phyloP scores from a whole-genome alignment of 2,888 invertebrate species.

The Dryocosmus kuriphilus region DNA sequence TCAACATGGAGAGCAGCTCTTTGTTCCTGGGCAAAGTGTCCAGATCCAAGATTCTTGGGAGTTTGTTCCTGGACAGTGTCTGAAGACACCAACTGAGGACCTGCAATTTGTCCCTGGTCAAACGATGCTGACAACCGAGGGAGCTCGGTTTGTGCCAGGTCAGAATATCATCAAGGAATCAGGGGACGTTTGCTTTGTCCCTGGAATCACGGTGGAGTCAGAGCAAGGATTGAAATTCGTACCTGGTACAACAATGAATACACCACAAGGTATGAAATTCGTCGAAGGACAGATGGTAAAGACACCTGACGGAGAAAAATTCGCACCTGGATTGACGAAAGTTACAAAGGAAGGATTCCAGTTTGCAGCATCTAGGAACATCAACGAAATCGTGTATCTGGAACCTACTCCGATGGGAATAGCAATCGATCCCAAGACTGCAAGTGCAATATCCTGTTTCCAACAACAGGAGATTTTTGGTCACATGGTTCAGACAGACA shows the following conservation, averaged over 20 bases:
- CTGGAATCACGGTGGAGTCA: conserved; percentile 80
- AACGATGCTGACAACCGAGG: conserved; percentile 82
- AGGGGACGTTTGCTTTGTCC: conserved; percentile 81
- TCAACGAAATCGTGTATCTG: conserved; percentile 80
- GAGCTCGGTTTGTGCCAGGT: conserved; percentile 83
- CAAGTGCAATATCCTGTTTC: conserved; percentile 78
- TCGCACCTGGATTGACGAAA: conserved; percentile 82
- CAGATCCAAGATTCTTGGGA: conserved; percentile 80
- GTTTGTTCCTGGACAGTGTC: conserved; percentile 83
- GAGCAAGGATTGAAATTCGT: conserved; percentile 79
- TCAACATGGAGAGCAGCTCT: conserved; percentile 81
- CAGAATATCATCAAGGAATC: conserved; percentile 80
- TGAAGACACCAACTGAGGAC: conserved; percentile 80
- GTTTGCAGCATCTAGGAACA: conserved; percentile 81
- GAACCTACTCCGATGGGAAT: conserved; percentile 80
- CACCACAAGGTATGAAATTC: conserved; percentile 82
- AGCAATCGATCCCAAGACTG: conserved; percentile 80
- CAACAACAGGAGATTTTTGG: conserved; percentile 80
- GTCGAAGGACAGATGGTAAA: conserved; percentile 84
- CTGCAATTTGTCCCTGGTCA: conserved; percentile 83
- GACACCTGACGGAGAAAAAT: conserved; percentile 81
- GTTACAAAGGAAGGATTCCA: conserved; percentile 79
- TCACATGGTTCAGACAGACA: conserved; percentile 83
- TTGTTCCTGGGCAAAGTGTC: conserved; percentile 83
- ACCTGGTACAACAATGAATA: conserved; percentile 82